Conservation (phyloP, 2,888 invertebrate species). For the Apotomis betuletana region DNA sequence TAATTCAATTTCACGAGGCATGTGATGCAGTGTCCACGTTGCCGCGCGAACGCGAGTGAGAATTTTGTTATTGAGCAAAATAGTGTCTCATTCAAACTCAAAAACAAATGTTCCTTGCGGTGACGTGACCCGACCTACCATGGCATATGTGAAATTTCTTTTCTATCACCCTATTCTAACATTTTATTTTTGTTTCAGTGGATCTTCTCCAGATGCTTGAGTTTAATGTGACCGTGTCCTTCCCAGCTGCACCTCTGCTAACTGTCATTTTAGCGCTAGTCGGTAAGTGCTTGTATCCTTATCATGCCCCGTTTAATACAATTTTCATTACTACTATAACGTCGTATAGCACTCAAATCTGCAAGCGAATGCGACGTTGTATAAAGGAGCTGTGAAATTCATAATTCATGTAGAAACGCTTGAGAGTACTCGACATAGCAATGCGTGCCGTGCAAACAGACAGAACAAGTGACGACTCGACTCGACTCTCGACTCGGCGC, state of each 20-base stretch:
- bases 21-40: constrained; percentile 3
- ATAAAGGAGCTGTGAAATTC: constrained; percentile 14
- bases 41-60: background rate
- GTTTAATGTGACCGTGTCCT: constrained; percentile 96
- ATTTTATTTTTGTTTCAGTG: constrained; percentile 86
- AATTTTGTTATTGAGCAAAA: background rate
- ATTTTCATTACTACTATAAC: background rate
- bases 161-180: constrained; percentile 31
- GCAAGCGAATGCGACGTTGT: background rate
- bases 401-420: constrained; percentile 22
- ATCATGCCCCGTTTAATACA: constrained; percentile 13
- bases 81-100: background rate
- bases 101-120: background rate
- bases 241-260: constrained; percentile 97
- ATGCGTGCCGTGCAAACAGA: constrained; percentile 43
- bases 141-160: background rate
- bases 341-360: background rate
- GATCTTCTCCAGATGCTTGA: constrained; percentile 99
- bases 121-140: background rate
- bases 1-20: constrained; percentile 50
- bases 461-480: constrained; percentile 36
- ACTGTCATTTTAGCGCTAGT: constrained; percentile 99
- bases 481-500: constrained; percentile 37
- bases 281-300: constrained; percentile 87
- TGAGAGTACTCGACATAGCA: constrained; percentile 37